A percentile compares a stretch with the other conserved stretches of the same genome.
Evolutionary conservation across 2,888 invertebrate species (phyloP).

Genomic region (Euclidia mi): DNA sequence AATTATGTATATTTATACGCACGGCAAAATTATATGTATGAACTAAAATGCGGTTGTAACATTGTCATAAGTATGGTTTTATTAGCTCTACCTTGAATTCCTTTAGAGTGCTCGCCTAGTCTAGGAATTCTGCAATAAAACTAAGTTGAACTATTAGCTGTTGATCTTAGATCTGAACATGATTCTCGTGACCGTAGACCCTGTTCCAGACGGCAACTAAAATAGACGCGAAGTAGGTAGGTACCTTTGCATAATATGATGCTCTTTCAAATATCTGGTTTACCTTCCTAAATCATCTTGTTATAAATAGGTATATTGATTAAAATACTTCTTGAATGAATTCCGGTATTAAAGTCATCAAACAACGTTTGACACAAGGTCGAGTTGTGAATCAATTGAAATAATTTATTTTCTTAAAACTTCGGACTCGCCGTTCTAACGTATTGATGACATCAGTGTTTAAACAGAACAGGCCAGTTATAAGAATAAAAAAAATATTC

Average conservation of each 20-base stretch:
- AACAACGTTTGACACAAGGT: constrained; percentile 12
- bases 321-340: background rate
- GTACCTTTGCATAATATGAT: constrained; percentile 8
- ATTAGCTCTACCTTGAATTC: background rate
- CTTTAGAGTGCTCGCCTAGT: background rate
- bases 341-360: background rate
- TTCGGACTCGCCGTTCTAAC: background rate
- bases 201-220: constrained; percentile 16
- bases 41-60: background rate
- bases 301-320: no score
- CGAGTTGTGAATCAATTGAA: constrained; percentile 19
- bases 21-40: background rate
- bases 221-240: constrained; percentile 30
- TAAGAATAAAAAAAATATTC: background rate
- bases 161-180: constrained; percentile 25
- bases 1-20: constrained; percentile 4
- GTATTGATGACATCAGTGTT: constrained; percentile 23
- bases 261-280: constrained; percentile 8
- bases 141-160: constrained; percentile 17
- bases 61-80: background rate
- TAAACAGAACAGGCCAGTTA: constrained; percentile 3
- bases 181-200: constrained; percentile 30
- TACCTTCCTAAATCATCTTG: constrained; percentile 24
- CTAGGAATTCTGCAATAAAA: constrained; percentile 25
- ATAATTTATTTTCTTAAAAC: constrained; percentile 16